Conservation (phyloP, 2,797 vertebrate genomes). For the Pagetopsis macropterus region DNA sequence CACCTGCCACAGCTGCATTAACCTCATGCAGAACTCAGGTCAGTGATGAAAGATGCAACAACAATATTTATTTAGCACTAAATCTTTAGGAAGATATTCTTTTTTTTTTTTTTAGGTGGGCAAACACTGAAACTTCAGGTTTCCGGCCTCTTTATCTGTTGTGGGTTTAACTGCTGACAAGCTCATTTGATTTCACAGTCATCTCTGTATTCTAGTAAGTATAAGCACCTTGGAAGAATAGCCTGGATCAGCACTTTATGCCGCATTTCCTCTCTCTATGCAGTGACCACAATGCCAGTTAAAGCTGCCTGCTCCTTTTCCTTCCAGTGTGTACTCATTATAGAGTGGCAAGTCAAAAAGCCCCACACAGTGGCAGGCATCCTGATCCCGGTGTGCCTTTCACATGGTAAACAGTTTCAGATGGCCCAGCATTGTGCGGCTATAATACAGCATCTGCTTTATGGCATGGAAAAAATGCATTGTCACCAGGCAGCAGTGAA, state of each 20-base stretch:
- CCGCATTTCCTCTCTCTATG: constrained; percentile 76
- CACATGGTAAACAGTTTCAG: constrained; percentile 82
- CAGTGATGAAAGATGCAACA: constrained; percentile 10
- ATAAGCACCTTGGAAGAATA: constrained; percentile 65
- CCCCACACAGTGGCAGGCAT: constrained; percentile 76
- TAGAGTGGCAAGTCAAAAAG: constrained; percentile 82
- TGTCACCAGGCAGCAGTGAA: constrained; percentile 79
- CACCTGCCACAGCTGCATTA: constrained; percentile 28
- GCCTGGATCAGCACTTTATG: constrained; percentile 81
- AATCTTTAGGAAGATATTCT: constrained; percentile 10
- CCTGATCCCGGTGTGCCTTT: constrained; percentile 80
- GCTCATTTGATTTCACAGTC: constrained; percentile 68
- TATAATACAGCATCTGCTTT: constrained; percentile 84
- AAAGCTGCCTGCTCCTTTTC: constrained; percentile 67
- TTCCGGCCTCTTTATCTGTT: constrained; percentile 43
- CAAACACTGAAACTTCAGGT: constrained; percentile 28
- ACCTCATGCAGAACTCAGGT: constrained; percentile 2
- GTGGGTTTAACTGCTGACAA: constrained; percentile 74
- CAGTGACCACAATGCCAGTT: constrained; percentile 76
- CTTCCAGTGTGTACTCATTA: constrained; percentile 73
- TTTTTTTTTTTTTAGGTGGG: constrained; percentile 17
- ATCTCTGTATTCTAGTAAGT: constrained; percentile 66
- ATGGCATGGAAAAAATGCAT: constrained; percentile 82
- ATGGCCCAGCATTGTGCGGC: constrained; percentile 75
- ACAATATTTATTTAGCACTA: constrained; percentile 13